Conservation (phyloP, 1,140 invertebrate genomes). For the Mylabris phalerata region DNA sequence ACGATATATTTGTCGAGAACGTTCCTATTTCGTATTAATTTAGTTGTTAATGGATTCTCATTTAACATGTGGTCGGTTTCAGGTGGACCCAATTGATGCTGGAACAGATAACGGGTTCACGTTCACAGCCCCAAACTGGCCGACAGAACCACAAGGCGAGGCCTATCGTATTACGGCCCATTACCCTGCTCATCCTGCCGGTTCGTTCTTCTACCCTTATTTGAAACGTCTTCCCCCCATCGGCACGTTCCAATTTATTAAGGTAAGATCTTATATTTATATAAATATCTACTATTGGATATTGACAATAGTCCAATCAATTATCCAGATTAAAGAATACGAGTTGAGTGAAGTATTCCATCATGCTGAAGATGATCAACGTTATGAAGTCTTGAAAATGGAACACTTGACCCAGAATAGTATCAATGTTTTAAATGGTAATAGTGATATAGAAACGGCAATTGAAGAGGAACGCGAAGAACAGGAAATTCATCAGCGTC, state of each 20-base stretch:
- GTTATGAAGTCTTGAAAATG: conserved; percentile 65
- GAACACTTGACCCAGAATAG: conserved; percentile 59
- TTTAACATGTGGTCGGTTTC: conserved; percentile 20
- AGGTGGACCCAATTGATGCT: conserved; percentile 91
- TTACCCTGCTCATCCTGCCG: conserved; percentile 85
- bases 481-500: conserved; percentile 47
- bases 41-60: background rate
- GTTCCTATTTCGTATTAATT: no score
- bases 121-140: conserved; percentile 92
- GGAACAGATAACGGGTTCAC: conserved; percentile 96
- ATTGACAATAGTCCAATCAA: background rate
- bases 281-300: background rate
- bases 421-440: conserved; percentile 57
- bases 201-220: conserved; percentile 91
- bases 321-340: conserved; percentile 72
- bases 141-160: conserved; percentile 81
- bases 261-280: conserved; percentile 51
- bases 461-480: conserved; percentile 68
- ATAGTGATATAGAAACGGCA: conserved; percentile 68
- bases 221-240: conserved; percentile 81
- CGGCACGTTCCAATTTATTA: conserved; percentile 83
- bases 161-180: conserved; percentile 85
- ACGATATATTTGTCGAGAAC: background rate
- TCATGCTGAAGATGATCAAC: conserved; percentile 66
- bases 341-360: conserved; percentile 80